These are phyloP conservation scores for Bradypus variegatus DNA, from an alignment of 2,797 vertebrate genomes.

Conservation along the genomic window DNA sequence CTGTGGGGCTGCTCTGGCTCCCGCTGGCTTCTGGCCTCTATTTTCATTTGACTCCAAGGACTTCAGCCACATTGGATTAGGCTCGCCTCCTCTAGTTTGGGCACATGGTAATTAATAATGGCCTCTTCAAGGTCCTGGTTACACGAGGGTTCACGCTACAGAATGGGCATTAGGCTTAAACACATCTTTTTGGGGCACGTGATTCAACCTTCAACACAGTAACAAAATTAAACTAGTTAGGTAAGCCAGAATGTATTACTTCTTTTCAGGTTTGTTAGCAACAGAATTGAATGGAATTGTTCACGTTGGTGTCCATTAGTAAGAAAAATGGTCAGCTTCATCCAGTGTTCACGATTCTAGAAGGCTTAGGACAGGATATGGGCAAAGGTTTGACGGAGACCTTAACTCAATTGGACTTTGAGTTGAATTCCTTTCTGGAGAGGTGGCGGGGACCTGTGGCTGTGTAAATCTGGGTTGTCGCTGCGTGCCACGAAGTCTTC, in stretches of 20 bases:
- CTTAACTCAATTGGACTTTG: constrained; percentile 29
- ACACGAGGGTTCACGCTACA: too few species aligned
- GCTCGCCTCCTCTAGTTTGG: too few species aligned
- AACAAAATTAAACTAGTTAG: constrained; percentile 69
- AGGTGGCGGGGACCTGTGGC: neutral
- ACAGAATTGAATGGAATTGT: constrained; percentile 47
- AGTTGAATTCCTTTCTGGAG: neutral
- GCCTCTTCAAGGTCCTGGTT: too few species aligned
- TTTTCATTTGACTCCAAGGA: too few species aligned
- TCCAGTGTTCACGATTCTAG: constrained; percentile 52
- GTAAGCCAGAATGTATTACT: constrained; percentile 65
- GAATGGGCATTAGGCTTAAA: too few species aligned
- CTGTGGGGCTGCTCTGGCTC: too few species aligned
- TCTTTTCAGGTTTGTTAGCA: constrained; percentile 35
- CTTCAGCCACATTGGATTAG: too few species aligned
- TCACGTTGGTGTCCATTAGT: constrained; percentile 67
- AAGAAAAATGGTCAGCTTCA: constrained; percentile 68
- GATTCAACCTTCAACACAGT: neutral
- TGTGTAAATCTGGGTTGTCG: neutral
- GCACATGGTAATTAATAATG: too few species aligned
- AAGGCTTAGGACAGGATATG: constrained; percentile 52
- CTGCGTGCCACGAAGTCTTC: fast-evolving
- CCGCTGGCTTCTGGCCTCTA: too few species aligned
- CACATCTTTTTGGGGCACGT: too few species aligned
- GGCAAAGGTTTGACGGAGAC: constrained; percentile 56